phyloP scores from a whole-genome alignment of 2,797 vertebrate genomes.

The Typhlichthys eigenmanni region DNA sequence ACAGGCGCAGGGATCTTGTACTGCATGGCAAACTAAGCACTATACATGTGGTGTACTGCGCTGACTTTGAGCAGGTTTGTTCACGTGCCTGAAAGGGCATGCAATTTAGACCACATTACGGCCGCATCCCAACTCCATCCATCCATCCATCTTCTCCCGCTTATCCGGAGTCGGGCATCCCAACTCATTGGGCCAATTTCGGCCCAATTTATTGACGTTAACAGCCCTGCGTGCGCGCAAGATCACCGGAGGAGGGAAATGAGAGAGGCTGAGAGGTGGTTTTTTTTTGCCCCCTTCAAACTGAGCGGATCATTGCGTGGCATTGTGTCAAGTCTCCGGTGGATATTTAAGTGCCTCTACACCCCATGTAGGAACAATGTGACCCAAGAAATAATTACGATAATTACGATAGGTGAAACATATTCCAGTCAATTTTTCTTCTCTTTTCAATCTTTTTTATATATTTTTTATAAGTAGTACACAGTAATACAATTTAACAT shows the following conservation, averaged over 20 bases:
- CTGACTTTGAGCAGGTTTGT: conserved; percentile 72
- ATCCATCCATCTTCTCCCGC: too few relatives aligned
- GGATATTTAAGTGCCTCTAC: conserved; percentile 2
- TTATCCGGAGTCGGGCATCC: too few relatives aligned
- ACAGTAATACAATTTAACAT: too few relatives aligned
- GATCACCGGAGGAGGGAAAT: conserved; percentile 37
- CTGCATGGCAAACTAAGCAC: conserved; percentile 76
- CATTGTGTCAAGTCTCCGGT: conserved; percentile 39
- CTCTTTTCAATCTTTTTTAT: too few relatives aligned
- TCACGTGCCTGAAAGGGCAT: conserved; percentile 67
- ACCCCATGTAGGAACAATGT: conserved; percentile 28
- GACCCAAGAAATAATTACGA: conserved; percentile 39
- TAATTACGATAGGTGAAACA: conserved; percentile 6
- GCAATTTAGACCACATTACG: conserved; percentile 69
- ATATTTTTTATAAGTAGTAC: too few relatives aligned
- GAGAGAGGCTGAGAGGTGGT: conserved; percentile 7
- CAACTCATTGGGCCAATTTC: conserved; percentile 62
- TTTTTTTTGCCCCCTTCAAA: conserved; percentile 57
- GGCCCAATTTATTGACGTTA: conserved; percentile 63
- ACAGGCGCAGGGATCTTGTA: conserved; percentile 67
- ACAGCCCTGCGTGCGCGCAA: conserved; percentile 39
- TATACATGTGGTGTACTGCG: conserved; percentile 70
- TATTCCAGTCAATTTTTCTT: conserved; percentile 16
- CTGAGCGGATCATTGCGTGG: conserved; percentile 48
- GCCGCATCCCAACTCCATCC: too few relatives aligned